phyloP scores from a whole-genome alignment of 2,797 vertebrate species.

The Tiaroga cobitis region DNA sequence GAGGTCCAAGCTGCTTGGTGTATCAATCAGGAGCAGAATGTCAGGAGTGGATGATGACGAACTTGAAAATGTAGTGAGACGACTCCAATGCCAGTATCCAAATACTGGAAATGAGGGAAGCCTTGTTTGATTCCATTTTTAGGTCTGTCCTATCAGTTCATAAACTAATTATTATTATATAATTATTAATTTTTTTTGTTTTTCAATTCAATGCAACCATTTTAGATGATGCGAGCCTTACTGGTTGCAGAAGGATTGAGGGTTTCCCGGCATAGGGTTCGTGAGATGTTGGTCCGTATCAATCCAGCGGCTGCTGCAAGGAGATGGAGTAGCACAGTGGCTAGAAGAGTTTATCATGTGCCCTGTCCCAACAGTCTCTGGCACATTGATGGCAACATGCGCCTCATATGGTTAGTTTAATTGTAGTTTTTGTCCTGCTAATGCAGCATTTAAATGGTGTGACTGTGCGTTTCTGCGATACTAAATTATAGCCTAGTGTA shows the following conservation, averaged over 20 bases:
- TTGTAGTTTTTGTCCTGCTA: conserved; percentile 1
- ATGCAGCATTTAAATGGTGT: background rate
- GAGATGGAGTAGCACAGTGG: conserved; percentile 28
- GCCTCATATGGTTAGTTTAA: conserved; percentile 35
- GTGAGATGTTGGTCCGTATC: conserved; percentile 20
- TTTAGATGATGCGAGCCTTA: conserved; percentile 2
- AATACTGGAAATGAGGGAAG: conserved; percentile 28
- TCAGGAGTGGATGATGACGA: conserved; percentile 27
- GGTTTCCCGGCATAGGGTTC: conserved; percentile 16
- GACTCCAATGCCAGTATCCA: conserved; percentile 18
- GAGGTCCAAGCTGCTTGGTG: background rate
- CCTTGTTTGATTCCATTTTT: background rate
- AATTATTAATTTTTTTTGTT: no score
- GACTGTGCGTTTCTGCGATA: background rate
- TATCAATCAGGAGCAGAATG: conserved; percentile 21
- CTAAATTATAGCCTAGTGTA: no score
- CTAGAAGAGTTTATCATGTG: conserved; percentile 17
- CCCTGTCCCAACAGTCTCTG: conserved; percentile 11
- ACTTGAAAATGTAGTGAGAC: conserved; percentile 32
- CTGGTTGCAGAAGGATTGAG: background rate
- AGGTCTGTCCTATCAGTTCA: background rate
- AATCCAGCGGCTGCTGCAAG: conserved; percentile 36
- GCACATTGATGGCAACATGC: conserved; percentile 21
- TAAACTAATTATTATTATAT: background rate
- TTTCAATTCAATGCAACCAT: background rate